These are phyloP conservation scores for Pseudomyrmex cubaensis DNA, from an alignment of 1,140 invertebrate genomes.

Conservation along the genomic window DNA sequence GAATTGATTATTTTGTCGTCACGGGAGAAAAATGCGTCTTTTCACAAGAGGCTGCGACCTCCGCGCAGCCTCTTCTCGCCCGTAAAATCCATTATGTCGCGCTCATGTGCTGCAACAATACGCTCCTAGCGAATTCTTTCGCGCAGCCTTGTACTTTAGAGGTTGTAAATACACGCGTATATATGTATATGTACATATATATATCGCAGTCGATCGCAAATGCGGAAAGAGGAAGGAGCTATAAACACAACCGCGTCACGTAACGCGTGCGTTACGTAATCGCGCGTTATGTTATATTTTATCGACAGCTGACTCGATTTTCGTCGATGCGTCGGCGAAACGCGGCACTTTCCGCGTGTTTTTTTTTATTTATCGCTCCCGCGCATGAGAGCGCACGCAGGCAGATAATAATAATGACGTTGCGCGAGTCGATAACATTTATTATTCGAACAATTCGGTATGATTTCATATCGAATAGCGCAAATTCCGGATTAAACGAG, in stretches of 20 bases:
- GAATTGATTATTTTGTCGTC: too few species aligned
- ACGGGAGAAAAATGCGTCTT: too few species aligned
- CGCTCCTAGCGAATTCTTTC: neutral
- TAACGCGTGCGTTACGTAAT: slow-evolving; percentile 61
- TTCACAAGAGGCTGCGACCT: too few species aligned
- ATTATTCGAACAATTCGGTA: too few species aligned
- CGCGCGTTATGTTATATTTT: slow-evolving; percentile 34
- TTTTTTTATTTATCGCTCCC: too few species aligned
- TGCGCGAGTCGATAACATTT: too few species aligned
- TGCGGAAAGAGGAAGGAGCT: slow-evolving; percentile 51
- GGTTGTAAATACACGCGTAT: slow-evolving; percentile 18
- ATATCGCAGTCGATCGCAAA: neutral
- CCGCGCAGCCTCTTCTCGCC: neutral
- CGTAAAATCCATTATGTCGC: neutral
- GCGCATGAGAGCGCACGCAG: too few species aligned
- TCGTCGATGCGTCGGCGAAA: neutral
- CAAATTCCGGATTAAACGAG: too few species aligned
- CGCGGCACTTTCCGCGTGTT: too few species aligned
- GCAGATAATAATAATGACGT: too few species aligned
- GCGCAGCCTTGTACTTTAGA: slow-evolving; percentile 67
- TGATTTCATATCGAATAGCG: too few species aligned
- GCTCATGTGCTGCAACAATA: neutral
- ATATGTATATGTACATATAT: too few species aligned
- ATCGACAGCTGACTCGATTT: slow-evolving; percentile 68
- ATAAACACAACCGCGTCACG: slow-evolving; percentile 49